Percentiles rank a stretch among this genome's conserved stretches.
Evolutionary conservation across 2,888 invertebrate species (phyloP).

Genomic region (Ennomos fuscantarius): DNA sequence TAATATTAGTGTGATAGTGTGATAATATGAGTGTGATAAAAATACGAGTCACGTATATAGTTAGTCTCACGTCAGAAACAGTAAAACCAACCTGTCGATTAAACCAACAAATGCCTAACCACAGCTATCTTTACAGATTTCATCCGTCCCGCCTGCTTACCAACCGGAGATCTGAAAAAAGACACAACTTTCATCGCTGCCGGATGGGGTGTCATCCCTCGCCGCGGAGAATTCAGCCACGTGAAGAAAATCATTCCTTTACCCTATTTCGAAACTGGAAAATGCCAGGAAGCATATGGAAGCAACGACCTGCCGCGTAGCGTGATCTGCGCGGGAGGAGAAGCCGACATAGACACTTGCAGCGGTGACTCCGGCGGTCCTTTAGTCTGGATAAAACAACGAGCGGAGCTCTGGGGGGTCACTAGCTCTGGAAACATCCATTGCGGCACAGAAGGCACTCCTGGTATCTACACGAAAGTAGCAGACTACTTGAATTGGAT

Average conservation of each 20-base stretch:
- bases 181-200: constrained; percentile 49
- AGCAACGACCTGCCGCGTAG: constrained; percentile 44
- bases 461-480: constrained; percentile 64
- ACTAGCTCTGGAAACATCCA: constrained; percentile 54
- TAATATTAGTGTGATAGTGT: too few species aligned
- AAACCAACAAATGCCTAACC: background rate
- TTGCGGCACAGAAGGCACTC: constrained; percentile 57
- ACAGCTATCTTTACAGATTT: constrained; percentile 55
- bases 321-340: constrained; percentile 64
- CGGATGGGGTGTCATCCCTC: constrained; percentile 60
- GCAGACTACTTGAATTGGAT: constrained; percentile 58
- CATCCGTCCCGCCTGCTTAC: constrained; percentile 64
- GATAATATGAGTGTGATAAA: too few species aligned
- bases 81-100: too few species aligned
- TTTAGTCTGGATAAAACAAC: constrained; percentile 46
- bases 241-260: constrained; percentile 58
- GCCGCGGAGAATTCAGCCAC: constrained; percentile 46
- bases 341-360: constrained; percentile 58
- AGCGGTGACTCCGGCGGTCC: constrained; percentile 69
- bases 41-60: too few species aligned
- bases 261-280: constrained; percentile 46
- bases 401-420: constrained; percentile 57
- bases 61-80: too few species aligned
- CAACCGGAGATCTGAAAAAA: constrained; percentile 40
- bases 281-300: constrained; percentile 49